Evolutionary conservation across 2,797 vertebrate genomes (phyloP).

Genomic region (Aulostomus chinensis): DNA sequence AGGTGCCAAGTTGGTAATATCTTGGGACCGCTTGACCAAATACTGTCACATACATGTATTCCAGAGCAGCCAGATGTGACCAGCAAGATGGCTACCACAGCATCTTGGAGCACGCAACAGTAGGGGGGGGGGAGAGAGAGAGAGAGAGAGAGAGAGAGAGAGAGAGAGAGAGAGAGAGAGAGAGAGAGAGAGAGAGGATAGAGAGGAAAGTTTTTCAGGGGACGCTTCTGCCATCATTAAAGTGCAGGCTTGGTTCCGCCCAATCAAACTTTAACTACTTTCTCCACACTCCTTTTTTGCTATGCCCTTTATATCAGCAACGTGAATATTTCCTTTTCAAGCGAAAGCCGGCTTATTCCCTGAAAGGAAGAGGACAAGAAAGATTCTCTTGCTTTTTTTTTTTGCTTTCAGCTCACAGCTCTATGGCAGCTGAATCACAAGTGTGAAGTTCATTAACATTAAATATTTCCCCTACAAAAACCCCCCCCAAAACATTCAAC

Average conservation of each 20-base stretch:
- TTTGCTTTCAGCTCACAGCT: constrained; percentile 20
- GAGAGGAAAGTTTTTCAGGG: constrained; percentile 20
- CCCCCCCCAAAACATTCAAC: neutral
- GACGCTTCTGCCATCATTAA: constrained; percentile 48
- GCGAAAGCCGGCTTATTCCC: constrained; percentile 22
- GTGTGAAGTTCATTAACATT: constrained; percentile 45
- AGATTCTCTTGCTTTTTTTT: constrained; percentile 1
- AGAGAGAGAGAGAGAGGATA: neutral
- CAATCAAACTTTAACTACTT: constrained; percentile 64
- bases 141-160: too few species aligned
- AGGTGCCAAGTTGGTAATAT: constrained; percentile 21
- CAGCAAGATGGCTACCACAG: constrained; percentile 48
- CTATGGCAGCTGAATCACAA: constrained; percentile 38
- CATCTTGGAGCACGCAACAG: constrained; percentile 3
- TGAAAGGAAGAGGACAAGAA: constrained; percentile 27
- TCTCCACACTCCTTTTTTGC: constrained; percentile 29
- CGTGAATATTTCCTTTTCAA: constrained; percentile 61
- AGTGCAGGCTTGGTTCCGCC: constrained; percentile 43
- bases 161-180: too few species aligned
- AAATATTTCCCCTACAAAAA: constrained; percentile 1
- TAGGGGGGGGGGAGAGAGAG: too few species aligned
- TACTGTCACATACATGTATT: constrained; percentile 58
- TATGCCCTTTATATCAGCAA: constrained; percentile 52
- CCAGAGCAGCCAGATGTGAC: constrained; percentile 56
- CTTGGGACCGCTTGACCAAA: constrained; percentile 49